phyloP scores from a whole-genome alignment of 2,888 invertebrate genomes.

The Torymus tubicola region DNA sequence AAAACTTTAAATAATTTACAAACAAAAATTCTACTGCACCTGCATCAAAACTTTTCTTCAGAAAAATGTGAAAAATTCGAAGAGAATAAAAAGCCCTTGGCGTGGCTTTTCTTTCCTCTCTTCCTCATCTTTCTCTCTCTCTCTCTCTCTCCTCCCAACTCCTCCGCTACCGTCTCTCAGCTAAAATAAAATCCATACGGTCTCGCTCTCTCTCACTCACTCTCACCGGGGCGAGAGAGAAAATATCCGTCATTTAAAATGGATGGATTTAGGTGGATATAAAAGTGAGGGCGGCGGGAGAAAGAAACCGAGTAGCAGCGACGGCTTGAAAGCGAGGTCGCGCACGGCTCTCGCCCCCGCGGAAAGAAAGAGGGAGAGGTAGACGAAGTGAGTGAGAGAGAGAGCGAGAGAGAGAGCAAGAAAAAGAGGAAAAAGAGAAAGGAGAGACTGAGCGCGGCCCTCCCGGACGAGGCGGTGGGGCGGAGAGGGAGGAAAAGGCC shows the following conservation, averaged over 20 bases:
- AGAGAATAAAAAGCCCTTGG: not conserved
- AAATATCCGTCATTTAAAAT: conserved; percentile 76
- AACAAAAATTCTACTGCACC: no score
- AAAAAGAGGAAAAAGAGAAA: conserved; percentile 18
- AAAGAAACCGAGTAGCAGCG: conserved; percentile 61
- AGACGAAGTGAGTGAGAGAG: conserved; percentile 1
- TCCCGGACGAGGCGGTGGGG: not conserved
- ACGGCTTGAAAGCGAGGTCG: conserved; percentile 50
- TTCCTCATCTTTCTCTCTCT: conserved; percentile 20
- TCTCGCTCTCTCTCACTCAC: conserved; percentile 56
- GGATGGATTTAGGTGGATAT: conserved; percentile 75
- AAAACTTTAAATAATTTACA: no score
- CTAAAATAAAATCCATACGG: conserved; percentile 73
- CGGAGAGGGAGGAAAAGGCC: conserved; percentile 1
- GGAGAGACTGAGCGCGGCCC: conserved; percentile 8
- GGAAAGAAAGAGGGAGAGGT: conserved; percentile 2
- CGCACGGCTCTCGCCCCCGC: not conserved
- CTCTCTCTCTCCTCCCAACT: conserved; percentile 31
- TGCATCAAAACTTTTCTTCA: no score
- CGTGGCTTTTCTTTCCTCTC: not conserved
- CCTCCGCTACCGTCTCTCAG: conserved; percentile 31
- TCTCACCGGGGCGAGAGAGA: conserved; percentile 58
- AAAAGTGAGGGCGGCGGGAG: conserved; percentile 70
- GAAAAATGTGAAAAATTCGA: not conserved
- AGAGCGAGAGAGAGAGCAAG: conserved; percentile 13